A percentile compares a stretch with the other conserved stretches of the same genome.
These are phyloP conservation scores for Falco concolor DNA, from an alignment of 2,797 vertebrate species.

Conservation along the genomic window DNA sequence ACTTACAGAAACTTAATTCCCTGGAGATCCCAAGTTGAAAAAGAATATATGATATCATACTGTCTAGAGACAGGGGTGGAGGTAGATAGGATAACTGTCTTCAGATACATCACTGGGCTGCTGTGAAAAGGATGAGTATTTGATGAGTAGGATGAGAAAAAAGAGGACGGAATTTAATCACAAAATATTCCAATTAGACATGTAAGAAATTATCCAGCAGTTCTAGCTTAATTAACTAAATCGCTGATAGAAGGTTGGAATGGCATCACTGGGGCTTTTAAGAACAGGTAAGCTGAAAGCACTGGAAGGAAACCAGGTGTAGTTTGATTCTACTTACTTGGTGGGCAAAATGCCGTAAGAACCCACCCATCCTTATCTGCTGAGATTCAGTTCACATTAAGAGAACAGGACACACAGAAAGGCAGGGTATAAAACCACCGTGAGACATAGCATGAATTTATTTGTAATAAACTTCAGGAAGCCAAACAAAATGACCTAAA, in stretches of 20 bases:
- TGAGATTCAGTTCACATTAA: neutral
- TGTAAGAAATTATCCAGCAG: neutral
- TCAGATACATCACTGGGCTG: neutral
- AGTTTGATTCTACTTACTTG: neutral
- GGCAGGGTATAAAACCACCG: neutral
- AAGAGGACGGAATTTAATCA: neutral
- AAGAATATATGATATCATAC: neutral
- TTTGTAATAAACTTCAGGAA: neutral
- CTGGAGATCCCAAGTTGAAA: neutral
- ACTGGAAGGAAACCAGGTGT: neutral
- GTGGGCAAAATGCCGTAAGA: neutral
- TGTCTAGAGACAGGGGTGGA: constrained; percentile 27
- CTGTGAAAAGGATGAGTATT: neutral
- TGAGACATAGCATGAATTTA: neutral
- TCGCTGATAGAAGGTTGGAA: neutral
- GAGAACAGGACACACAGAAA: neutral
- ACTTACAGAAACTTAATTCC: neutral
- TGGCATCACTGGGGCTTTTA: neutral
- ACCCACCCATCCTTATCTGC: neutral
- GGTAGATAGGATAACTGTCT: neutral
- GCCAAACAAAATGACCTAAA: neutral
- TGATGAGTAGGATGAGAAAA: neutral
- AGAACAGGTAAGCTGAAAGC: neutral
- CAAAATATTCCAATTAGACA: neutral
- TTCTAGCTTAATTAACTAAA: neutral